Conservation (phyloP, 1,140 invertebrate genomes). For the Lerema accius region DNA sequence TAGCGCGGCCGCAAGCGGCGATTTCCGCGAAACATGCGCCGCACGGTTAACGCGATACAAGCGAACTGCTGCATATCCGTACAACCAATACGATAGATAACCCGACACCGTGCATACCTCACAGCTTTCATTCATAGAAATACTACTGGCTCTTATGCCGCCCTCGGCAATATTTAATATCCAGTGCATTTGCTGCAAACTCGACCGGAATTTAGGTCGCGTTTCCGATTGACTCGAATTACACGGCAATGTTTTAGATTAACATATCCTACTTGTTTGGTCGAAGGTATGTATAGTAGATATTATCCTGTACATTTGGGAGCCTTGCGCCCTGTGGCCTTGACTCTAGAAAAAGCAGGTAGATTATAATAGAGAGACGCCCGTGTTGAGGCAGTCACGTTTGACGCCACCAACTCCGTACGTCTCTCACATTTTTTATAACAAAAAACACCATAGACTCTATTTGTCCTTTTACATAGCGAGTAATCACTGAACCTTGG, state of each 20-base stretch:
- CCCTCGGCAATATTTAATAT: conserved; percentile 44
- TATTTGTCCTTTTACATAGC: conserved; percentile 20
- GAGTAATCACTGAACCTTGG: conserved; percentile 25
- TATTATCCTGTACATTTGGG: conserved; percentile 78
- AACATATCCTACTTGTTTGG: conserved; percentile 6
- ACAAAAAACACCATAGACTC: conserved; percentile 3
- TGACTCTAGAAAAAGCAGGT: conserved; percentile 79
- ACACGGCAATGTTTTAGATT: conserved; percentile 31
- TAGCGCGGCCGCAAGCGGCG: conserved; percentile 47
- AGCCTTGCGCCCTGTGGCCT: conserved; percentile 65
- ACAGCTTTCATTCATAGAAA: conserved; percentile 63
- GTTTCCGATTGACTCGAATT: conserved; percentile 51
- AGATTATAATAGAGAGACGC: conserved; percentile 73
- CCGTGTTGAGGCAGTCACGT: conserved; percentile 78
- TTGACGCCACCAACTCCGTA: conserved; percentile 81
- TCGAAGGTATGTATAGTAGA: background rate
- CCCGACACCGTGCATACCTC: conserved; percentile 44
- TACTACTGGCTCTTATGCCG: conserved; percentile 39
- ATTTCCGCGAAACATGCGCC: conserved; percentile 64
- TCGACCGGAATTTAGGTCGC: conserved; percentile 49
- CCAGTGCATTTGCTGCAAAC: conserved; percentile 51
- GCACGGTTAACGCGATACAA: conserved; percentile 54
- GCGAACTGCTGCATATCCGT: conserved; percentile 52
- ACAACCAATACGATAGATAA: conserved; percentile 53
- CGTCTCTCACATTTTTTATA: conserved; percentile 64